Evolutionary conservation across 2,888 invertebrate genomes (phyloP), one percentile per base, ranked within the genome.

Genomic region (Pseudeuparius sepicola): DNA sequence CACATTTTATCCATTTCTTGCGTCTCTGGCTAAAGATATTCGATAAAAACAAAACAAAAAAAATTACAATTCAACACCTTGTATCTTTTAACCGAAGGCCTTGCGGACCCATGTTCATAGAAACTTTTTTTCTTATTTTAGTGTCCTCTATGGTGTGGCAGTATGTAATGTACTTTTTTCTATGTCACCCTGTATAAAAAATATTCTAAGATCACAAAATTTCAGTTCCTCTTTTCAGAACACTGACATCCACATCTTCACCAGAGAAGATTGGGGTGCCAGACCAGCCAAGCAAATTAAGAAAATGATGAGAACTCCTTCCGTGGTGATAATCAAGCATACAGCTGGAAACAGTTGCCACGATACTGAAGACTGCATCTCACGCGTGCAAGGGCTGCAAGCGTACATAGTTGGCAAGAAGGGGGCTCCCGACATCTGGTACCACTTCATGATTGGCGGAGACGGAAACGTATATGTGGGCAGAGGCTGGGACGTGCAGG

Each of bases 391-490:
- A 48, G 57, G 61, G 36, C 52, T 63, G 7, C 65, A 70, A 29
- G 61, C 66, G 36, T 54, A 55, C 2, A 57, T 60, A 41, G 54
- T 53, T 14, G 31, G 24, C 2, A 10, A 4, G 1, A 13, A 34
- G 1, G 37, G 38, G 3, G 52, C 61, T 31, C 59, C 63, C 2
- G 70, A 71, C 49, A 65, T 71, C 34, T 59, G 57, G 5, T 62
- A 60, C 44, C 63, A 59, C 44, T 70, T 67, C 40, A 45, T 71
- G 45, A 62, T 41, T 69, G 86, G 83, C 1, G 85, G 83, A 3
- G 84, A 85, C 52, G 85, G 84, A 0, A 78, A 75, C 0, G 84
- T 75, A 0, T 85, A 83, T 55, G 71, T 68, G 43, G 84, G 80
- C 1, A 71, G 84, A 3, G 49, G 47, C 3, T 50, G 48, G 48